Base-by-base conservation (phyloP, 37 sponge, comb jelly and placozoan genomes). In the Lycopodina hypogea region DNA sequence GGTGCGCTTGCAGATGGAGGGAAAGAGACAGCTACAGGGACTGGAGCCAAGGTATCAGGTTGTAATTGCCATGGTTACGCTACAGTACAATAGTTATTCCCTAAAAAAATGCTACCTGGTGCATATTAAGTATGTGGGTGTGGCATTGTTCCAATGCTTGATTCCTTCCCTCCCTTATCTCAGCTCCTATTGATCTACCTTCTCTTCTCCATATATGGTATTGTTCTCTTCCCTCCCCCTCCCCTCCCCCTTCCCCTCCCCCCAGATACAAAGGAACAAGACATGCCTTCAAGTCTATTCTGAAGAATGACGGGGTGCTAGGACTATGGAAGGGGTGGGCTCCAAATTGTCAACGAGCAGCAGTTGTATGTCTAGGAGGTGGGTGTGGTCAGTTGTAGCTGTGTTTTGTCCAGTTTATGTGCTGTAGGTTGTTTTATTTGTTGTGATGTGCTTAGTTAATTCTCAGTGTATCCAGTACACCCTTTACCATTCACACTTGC, bases 271-370 rank as follows among this genome's bases (percentile, higher is more conserved):
- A 41, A 52, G 96, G 96, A 26, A 76, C 80, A 19, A 63, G 45
- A 29, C 77, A 93, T 81, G 93, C 91, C 9, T 84, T 93, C 67
- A 50, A 69, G 0, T 62, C 58, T 9, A 93, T 96, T 17, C 56
- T 87, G 28, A 66, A 75, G 38, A 78, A 74, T 42, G 90, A 74
- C 0, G 96, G 96, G 9, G 65, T 93, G 1, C 48, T 48, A 21
- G 90, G 84, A 0, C 55, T 96, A 72, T 96, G 96, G 96, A 84
- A 78, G 48, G 96, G 96, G 29, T 89, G 86, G 85, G 88, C 34
- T 12, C 96, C 96, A 18, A 96, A 90, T 82, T 92, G 87, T 34
- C 88, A 87, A 79, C 60, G 96, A 59, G 93, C 96, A 52, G 88
- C 93, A 58, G 38, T 96, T 0, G 96, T 87, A 19, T 87, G 88